These are phyloP conservation scores for Australoheros scitulus DNA, from an alignment of 2,113 vertebrate species.

Conservation along the genomic window DNA sequence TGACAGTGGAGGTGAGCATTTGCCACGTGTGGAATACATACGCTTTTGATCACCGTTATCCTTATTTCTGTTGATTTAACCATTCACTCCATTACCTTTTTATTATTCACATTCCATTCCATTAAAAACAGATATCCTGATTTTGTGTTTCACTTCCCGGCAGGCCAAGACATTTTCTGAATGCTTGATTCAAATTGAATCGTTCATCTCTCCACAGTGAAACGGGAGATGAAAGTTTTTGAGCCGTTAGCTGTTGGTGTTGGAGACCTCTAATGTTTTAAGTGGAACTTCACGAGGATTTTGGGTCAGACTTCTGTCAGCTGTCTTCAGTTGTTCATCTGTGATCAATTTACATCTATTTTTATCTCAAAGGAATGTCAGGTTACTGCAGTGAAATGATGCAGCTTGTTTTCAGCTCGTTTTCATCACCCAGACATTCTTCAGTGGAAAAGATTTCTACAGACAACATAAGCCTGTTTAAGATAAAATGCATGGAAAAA, in stretches of 20 bases:
- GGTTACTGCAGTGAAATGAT: neutral
- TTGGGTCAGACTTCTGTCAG: neutral
- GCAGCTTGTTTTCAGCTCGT: neutral
- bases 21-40: neutral
- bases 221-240: neutral
- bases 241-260: neutral
- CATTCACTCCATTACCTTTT: neutral
- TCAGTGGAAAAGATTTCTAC: neutral
- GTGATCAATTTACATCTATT: conserved; percentile 23
- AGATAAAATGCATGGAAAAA: neutral
- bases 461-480: neutral
- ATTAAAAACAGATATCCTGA: neutral
- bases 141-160: neutral
- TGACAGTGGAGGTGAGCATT: conserved; percentile 87
- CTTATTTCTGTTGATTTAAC: neutral
- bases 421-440: neutral
- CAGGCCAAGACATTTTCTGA: neutral
- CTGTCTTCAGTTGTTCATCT: conserved; percentile 10
- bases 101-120: neutral
- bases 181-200: neutral
- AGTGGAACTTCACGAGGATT: neutral
- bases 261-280: neutral
- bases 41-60: neutral
- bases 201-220: neutral
- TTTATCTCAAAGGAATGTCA: neutral